phyloP scores from a whole-genome alignment of 2,888 invertebrate species.

The Caenorhabditis virilis region DNA sequence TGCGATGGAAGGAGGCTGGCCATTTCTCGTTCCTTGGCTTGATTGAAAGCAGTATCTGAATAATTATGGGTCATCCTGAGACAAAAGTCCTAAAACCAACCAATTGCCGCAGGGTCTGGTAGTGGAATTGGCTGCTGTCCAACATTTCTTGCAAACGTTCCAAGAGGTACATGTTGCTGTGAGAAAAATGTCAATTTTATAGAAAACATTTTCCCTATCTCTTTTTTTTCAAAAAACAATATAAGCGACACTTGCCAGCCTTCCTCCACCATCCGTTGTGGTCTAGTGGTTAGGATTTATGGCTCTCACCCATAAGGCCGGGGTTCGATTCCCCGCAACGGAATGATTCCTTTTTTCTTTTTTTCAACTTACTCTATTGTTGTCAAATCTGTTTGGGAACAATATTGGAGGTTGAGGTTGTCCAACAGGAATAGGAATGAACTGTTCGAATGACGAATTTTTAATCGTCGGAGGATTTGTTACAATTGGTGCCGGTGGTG shows the following conservation, averaged over 20 bases:
- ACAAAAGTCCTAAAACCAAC: constrained; percentile 3
- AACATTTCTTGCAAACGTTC: constrained; percentile 25
- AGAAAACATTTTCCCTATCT: no score
- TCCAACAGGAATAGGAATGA: constrained; percentile 21
- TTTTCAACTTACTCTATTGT: no score
- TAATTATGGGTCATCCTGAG: background rate
- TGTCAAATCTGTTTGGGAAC: no score
- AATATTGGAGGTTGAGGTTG: constrained; percentile 13
- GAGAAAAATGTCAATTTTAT: background rate
- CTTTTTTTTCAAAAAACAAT: no score
- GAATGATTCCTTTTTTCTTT: no score
- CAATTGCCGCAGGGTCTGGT: constrained; percentile 11
- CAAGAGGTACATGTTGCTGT: constrained; percentile 16
- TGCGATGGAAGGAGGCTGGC: constrained; percentile 16
- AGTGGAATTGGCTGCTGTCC: constrained; percentile 31
- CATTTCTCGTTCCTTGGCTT: constrained; percentile 22
- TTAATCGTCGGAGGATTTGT: background rate
- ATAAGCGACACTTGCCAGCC: no score
- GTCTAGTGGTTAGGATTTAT: no score
- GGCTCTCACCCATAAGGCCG: constrained; percentile 56
- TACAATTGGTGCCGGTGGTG: constrained; percentile 2
- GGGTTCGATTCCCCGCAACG: constrained; percentile 58
- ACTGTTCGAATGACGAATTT: constrained; percentile 15
- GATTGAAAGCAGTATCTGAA: constrained; percentile 28
- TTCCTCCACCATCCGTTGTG: no score